These are phyloP conservation scores for Trichopria drosophilae DNA, from an alignment of 2,888 invertebrate species.

Conservation along the genomic window DNA sequence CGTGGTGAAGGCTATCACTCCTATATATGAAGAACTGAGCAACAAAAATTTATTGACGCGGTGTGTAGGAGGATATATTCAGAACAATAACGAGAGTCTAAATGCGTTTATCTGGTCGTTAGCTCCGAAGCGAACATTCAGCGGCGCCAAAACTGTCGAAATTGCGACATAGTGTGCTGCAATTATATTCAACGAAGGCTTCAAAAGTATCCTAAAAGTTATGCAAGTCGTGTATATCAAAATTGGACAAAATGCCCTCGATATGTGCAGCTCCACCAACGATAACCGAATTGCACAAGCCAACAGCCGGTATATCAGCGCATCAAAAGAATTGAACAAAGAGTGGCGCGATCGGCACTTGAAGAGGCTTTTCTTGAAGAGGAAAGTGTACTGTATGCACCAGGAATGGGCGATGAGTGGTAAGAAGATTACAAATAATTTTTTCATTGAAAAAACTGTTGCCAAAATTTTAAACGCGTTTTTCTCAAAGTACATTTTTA, in stretches of 20 bases:
- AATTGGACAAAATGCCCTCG: conserved; percentile 16
- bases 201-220: conserved; percentile 16
- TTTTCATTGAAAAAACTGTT: too few species aligned
- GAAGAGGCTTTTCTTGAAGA: conserved; percentile 6
- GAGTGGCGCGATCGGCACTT: conserved; percentile 7
- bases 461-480: too few species aligned
- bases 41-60: conserved; percentile 16
- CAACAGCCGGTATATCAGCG: conserved; percentile 13
- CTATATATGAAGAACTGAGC: conserved; percentile 28
- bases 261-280: conserved; percentile 14
- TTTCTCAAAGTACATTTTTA: too few species aligned
- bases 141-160: conserved; percentile 22
- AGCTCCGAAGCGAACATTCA: too few species aligned
- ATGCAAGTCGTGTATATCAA: conserved; percentile 17
- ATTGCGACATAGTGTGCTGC: conserved; percentile 18
- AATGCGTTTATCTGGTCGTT: conserved; percentile 20
- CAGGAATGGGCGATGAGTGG: too few species aligned
- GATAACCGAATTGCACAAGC: conserved; percentile 14
- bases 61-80: conserved; percentile 19
- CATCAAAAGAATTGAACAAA: conserved; percentile 17
- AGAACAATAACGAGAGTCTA: conserved; percentile 26
- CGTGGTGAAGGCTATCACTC: conserved; percentile 21
- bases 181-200: conserved; percentile 22
- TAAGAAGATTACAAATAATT: too few species aligned
- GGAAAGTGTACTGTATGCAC: conserved; percentile 24